A percentile compares a stretch with the other conserved stretches of the same genome.
phyloP scores from a whole-genome alignment of 2,888 invertebrate genomes.

The Diarsia mendica region DNA sequence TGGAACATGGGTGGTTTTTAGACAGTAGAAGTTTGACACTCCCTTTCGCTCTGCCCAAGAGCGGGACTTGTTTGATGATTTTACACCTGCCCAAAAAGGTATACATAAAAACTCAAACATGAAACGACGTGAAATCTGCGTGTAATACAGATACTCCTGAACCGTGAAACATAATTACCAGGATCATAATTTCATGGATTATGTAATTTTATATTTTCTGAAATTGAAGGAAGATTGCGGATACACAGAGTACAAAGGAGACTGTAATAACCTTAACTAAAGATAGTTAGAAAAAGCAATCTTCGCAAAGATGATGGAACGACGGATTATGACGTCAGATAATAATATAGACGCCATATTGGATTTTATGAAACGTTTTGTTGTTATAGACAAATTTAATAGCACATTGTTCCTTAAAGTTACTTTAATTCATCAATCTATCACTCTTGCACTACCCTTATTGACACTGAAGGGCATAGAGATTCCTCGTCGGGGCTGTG shows the following conservation, averaged over 20 bases:
- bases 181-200: background rate
- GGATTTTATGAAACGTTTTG: background rate
- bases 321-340: background rate
- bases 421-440: background rate
- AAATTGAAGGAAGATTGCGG: background rate
- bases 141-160: background rate
- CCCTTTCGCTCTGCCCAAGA: no score
- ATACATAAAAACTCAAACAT: no score
- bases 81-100: no score
- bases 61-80: no score
- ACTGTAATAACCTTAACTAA: background rate
- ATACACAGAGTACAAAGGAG: background rate
- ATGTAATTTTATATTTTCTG: background rate
- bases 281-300: background rate
- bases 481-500: no score
- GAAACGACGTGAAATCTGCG: background rate
- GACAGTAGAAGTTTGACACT: no score
- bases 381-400: background rate
- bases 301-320: background rate
- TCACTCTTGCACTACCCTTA: background rate
- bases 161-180: background rate
- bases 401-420: background rate
- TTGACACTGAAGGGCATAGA: background rate
- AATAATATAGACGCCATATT: background rate
- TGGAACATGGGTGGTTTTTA: no score